A percentile compares a stretch with the other conserved stretches of the same genome.
Conservation (phyloP, 2,888 invertebrate species). For the Euplexia lucipara region DNA sequence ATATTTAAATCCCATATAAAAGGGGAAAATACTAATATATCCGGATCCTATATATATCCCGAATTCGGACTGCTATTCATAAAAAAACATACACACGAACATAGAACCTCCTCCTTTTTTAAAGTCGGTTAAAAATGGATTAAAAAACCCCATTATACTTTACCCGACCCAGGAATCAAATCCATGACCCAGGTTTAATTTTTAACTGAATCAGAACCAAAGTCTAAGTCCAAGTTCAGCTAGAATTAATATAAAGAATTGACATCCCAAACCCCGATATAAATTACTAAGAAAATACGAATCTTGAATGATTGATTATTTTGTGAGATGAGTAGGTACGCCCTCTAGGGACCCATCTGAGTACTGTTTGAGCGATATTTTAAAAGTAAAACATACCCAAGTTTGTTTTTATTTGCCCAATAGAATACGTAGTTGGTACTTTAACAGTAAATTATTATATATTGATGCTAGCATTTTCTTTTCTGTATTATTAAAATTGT, state of each 20-base stretch:
- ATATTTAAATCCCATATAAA: too few species aligned
- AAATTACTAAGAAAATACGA: slow-evolving; percentile 37
- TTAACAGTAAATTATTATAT: slow-evolving; percentile 5
- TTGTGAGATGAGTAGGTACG: slow-evolving; percentile 32
- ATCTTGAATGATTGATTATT: slow-evolving; percentile 59
- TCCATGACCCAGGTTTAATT: too few species aligned
- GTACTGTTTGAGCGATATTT: slow-evolving; percentile 32
- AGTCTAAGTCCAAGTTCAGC: neutral
- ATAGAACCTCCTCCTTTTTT: too few species aligned
- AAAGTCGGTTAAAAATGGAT: too few species aligned
- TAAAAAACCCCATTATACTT: too few species aligned
- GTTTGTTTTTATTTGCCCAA: slow-evolving; percentile 25
- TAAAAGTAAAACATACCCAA: slow-evolving; percentile 14
- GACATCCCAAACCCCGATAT: slow-evolving; percentile 16
- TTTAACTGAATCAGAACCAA: too few species aligned
- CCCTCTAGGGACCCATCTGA: slow-evolving; percentile 30
- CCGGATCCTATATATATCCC: too few species aligned
- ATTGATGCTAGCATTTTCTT: slow-evolving; percentile 16
- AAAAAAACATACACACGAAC: too few species aligned
- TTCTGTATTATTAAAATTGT: neutral
- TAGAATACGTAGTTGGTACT: slow-evolving; percentile 22
- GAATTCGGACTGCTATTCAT: too few species aligned
- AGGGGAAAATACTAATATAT: too few species aligned
- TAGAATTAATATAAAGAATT: neutral
- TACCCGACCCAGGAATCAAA: too few species aligned